A percentile compares a stretch with the other conserved stretches of the same genome.
Conservation (phyloP, 2,113 vertebrate genomes). For the Potamarius usumacintae region DNA sequence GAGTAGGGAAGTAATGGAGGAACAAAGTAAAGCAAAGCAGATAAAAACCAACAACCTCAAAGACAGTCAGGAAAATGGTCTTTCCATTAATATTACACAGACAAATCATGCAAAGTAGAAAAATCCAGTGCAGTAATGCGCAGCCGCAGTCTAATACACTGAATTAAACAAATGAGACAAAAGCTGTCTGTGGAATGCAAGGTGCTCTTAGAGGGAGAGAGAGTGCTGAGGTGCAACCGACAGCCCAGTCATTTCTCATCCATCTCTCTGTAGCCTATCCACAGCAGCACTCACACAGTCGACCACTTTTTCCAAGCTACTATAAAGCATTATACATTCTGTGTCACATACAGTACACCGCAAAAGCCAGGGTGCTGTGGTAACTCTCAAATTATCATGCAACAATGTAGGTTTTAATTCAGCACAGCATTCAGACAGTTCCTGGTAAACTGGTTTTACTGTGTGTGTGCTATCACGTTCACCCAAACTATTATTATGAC, state of each 20-base stretch:
- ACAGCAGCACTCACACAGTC: slow-evolving; percentile 7
- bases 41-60: slow-evolving; percentile 18
- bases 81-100: not conserved
- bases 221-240: slow-evolving; percentile 27
- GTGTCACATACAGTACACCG: not conserved
- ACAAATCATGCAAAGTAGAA: not conserved
- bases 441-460: not conserved
- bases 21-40: slow-evolving; percentile 21
- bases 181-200: slow-evolving; percentile 10
- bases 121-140: not conserved
- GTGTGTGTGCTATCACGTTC: not conserved
- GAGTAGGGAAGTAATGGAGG: not conserved
- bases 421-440: not conserved
- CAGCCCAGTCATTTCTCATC: slow-evolving; percentile 39
- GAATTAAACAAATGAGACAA: slow-evolving; percentile 6
- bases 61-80: not conserved
- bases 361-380: not conserved
- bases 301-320: not conserved
- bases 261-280: slow-evolving; percentile 31
- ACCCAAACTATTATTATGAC: not conserved
- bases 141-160: not conserved
- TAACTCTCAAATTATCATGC: not conserved
- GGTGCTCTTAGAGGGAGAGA: not conserved
- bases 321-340: not conserved
- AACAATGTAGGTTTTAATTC: not conserved